Evolutionary conservation across 2,113 vertebrate species (phyloP), one percentile per base, ranked within the genome.

Genomic region (Dicerorhinus sumatrensis): DNA sequence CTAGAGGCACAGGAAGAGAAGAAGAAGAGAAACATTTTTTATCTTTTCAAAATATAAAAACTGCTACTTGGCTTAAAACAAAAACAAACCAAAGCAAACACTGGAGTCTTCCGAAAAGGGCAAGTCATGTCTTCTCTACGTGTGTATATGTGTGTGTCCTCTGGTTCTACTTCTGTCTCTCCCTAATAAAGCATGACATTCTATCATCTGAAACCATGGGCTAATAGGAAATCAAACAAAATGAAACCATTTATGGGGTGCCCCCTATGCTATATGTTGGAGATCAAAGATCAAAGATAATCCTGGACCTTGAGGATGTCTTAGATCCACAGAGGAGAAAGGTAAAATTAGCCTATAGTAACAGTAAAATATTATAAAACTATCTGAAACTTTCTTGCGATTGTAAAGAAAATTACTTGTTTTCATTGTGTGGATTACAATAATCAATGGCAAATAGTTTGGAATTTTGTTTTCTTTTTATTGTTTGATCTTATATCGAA

Each of bases 391-490:
- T 81, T 76, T 81, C 60, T 93, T 62, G 42, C 76, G 29, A 91
- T 25, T 33, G 72, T 67, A 39, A 83, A 48, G 12, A 95, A 82
- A 96, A n/a, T 63, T 63, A 82, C 56, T 70, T 73, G 75, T 93
- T 81, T 72, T 67, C 17, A 21, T 58, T 85, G 5, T 36, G 0
- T 67, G 36, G 62, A 62, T 80, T 69, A 21, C 33, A 58, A 29
- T 56, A 27, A 48, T 39, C 20, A 25, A 62, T 25, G 27, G 77
- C 14, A 81, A 58, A 93, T 39, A 86, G 20, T 70, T 95, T 56
- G 80, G 29, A 95, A 29, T 92, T 92, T 88, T 65, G 18, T 82
- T 85, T 86, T 72, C 51, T 77, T 91, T 89, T 51, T 51, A 65
- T 27, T 70, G 21, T 90, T 87, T 65, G 16, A 60, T 70, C 7